Percentiles rank a stretch among this genome's conserved stretches.
These are phyloP conservation scores for Pseudochaenichthys georgianus DNA, from an alignment of 2,797 vertebrate genomes.

Conservation along the genomic window DNA sequence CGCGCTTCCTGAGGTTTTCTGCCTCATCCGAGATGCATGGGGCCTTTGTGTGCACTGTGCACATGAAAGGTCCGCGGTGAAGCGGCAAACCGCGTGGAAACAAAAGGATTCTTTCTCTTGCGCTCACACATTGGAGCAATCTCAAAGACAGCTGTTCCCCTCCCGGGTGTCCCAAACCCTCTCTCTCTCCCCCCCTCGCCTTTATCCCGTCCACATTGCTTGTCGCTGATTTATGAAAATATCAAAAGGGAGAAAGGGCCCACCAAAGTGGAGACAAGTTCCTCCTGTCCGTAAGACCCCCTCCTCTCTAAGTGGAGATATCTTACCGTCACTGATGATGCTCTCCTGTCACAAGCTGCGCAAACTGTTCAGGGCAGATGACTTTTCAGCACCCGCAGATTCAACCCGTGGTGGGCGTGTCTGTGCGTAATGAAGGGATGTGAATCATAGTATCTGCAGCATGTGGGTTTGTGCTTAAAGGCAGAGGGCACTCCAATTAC, in stretches of 20 bases:
- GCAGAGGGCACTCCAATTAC: conserved; percentile 68
- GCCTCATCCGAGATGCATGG: conserved; percentile 69
- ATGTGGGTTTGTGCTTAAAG: conserved; percentile 65
- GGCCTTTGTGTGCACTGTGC: conserved; percentile 66
- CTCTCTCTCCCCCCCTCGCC: conserved; percentile 11
- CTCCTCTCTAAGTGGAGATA: conserved; percentile 21
- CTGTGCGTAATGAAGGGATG: conserved; percentile 57
- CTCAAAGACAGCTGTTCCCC: conserved; percentile 77
- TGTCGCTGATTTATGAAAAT: conserved; percentile 67
- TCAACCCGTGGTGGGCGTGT: conserved; percentile 42
- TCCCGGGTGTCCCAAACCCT: conserved; percentile 66
- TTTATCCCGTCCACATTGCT: conserved; percentile 38
- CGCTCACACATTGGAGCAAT: conserved; percentile 77
- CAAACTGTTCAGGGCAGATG: conserved; percentile 53
- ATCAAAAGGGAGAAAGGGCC: conserved; percentile 57
- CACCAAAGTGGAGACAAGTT: conserved; percentile 56
- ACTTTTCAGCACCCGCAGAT: conserved; percentile 64
- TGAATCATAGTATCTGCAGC: conserved; percentile 71
- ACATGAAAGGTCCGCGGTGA: conserved; percentile 73
- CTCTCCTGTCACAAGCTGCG: conserved; percentile 58
- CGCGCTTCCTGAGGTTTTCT: conserved; percentile 62
- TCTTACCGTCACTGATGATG: conserved; percentile 43
- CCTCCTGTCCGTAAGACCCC: conserved; percentile 37
- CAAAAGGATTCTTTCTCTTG: conserved; percentile 81
- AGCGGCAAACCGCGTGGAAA: conserved; percentile 69